These are phyloP conservation scores for Glossophaga mutica DNA, from an alignment of 2,797 vertebrate species.

Conservation along the genomic window DNA sequence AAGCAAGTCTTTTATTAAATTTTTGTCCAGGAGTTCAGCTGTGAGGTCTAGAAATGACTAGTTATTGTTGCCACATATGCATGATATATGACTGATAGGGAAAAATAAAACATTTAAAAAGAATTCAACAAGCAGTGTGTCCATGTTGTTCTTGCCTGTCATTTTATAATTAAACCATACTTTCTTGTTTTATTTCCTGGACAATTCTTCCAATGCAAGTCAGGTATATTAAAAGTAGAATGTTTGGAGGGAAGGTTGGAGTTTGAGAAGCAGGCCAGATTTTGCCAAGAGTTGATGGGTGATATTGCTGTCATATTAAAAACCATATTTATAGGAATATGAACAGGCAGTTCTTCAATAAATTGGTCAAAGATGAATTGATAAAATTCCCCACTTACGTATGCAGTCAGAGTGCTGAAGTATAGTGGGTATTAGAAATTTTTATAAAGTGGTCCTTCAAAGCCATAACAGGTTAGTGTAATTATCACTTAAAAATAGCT, in stretches of 20 bases:
- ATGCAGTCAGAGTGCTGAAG: neutral
- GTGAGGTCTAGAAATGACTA: conserved; percentile 54
- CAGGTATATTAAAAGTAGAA: neutral
- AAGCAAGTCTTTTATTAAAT: conserved; percentile 67
- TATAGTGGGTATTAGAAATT: neutral
- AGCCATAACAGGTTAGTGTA: neutral
- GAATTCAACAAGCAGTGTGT: neutral
- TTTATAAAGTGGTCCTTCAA: neutral
- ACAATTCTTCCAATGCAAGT: neutral
- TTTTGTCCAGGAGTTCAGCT: conserved; percentile 55
- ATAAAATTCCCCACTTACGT: neutral
- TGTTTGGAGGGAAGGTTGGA: neutral
- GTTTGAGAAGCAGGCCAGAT: neutral
- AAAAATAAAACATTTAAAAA: conserved; percentile 53
- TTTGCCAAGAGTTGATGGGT: neutral
- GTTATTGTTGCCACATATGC: conserved; percentile 28
- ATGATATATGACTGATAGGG: conserved; percentile 23
- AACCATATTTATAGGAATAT: neutral
- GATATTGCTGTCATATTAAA: neutral
- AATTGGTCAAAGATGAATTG: neutral
- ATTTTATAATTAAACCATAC: neutral
- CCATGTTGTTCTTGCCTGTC: neutral
- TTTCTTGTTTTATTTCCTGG: neutral
- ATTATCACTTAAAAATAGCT: neutral
- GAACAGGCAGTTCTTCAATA: neutral